Evolutionary conservation across 2,888 invertebrate genomes (phyloP).

Genomic region (Pristionchus entomophagus): DNA sequence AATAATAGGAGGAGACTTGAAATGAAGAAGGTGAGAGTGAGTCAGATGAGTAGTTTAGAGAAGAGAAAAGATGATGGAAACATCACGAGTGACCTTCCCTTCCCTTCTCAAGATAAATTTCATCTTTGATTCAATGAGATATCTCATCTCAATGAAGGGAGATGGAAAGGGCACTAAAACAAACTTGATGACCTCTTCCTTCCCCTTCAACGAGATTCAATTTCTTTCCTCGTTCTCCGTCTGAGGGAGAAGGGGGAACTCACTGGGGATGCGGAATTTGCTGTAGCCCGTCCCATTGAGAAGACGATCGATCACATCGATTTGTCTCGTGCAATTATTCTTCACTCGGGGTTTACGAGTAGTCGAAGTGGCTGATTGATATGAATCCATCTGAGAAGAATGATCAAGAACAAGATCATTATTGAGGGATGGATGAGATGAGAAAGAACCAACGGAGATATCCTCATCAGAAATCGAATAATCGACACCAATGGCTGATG

Average conservation of each 20-base stretch:
- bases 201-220: neutral
- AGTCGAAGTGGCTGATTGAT: neutral
- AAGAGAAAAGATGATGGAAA: neutral
- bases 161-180: neutral
- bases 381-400: neutral
- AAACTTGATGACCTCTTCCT: conserved; percentile 16
- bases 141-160: neutral
- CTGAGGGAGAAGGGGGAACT: conserved; percentile 38
- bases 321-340: conserved; percentile 71
- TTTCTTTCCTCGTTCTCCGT: neutral
- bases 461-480: conserved; percentile 23
- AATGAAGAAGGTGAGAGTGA: conserved; percentile 31
- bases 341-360: neutral
- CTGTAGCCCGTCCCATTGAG: conserved; percentile 75
- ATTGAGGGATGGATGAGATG: too few species aligned
- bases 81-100: neutral
- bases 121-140: neutral
- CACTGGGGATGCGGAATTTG: conserved; percentile 74
- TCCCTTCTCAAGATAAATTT: neutral
- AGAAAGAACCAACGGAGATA: neutral
- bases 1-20: conserved; percentile 9
- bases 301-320: conserved; percentile 71
- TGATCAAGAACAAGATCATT: neutral
- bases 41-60: neutral
- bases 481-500: neutral